phyloP scores from a whole-genome alignment of 2,113 vertebrate genomes.

The Triplophysa siluroides region DNA sequence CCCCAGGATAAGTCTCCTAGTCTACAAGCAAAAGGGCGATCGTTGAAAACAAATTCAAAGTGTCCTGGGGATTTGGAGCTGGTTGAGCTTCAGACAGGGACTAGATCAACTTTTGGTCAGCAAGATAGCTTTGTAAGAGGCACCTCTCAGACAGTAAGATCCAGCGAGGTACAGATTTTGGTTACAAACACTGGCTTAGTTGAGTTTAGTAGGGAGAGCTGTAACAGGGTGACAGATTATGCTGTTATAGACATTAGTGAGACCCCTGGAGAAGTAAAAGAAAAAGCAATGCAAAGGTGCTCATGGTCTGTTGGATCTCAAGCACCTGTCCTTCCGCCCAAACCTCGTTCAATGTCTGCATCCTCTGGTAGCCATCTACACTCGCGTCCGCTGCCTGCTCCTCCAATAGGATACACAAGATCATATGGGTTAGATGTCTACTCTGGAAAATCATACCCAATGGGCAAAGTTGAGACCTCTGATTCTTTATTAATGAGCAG shows the following conservation, averaged over 20 bases:
- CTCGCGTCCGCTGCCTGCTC: slow-evolving; percentile 73
- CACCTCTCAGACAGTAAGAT: slow-evolving; percentile 62
- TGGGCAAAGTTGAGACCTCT: slow-evolving; percentile 74
- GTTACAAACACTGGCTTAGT: slow-evolving; percentile 72
- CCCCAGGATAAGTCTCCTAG: slow-evolving; percentile 76
- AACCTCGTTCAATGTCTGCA: slow-evolving; percentile 75
- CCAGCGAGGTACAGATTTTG: slow-evolving; percentile 73
- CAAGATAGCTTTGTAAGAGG: slow-evolving; percentile 54
- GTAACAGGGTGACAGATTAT: slow-evolving; percentile 75
- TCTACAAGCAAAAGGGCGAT: slow-evolving; percentile 64
- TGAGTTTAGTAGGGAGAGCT: slow-evolving; percentile 70
- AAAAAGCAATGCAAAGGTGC: slow-evolving; percentile 51
- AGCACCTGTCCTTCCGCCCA: slow-evolving; percentile 80
- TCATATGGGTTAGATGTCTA: slow-evolving; percentile 67
- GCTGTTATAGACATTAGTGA: slow-evolving; percentile 75
- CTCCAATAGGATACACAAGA: slow-evolving; percentile 70
- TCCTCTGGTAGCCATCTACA: slow-evolving; percentile 71
- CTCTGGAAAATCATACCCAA: slow-evolving; percentile 54
- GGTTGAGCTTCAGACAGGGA: slow-evolving; percentile 72
- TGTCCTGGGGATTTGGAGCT: slow-evolving; percentile 74
- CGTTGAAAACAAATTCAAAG: slow-evolving; percentile 50
- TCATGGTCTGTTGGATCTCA: slow-evolving; percentile 63
- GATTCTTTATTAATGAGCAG: slow-evolving; percentile 78
- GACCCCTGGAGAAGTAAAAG: slow-evolving; percentile 48
- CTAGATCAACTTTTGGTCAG: slow-evolving; percentile 62